Base-by-base conservation (phyloP, 1,140 invertebrate species). In the Drosophila pallidifrons region DNA sequence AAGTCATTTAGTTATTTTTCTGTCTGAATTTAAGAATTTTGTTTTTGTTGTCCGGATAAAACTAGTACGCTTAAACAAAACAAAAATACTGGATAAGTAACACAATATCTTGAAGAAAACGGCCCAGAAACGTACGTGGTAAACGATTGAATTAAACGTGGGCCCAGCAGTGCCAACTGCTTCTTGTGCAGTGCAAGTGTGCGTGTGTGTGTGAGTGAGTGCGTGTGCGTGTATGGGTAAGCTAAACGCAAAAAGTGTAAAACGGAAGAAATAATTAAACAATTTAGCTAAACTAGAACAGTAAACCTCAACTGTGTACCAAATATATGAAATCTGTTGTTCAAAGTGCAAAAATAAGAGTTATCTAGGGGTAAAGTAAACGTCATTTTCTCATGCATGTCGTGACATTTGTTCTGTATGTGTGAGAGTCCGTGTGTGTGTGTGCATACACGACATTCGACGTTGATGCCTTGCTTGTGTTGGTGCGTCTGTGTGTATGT, bases 231-330 rank as follows among this genome's bases (percentile, higher is more conserved):
- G 74, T 61, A 63, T 67, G 77, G 54, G 82, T 76, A 69, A 67
- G 60, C 82, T 69, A 67, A 71, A 81, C 78, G 82, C 82, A 85
- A 89, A 85, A 89, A 89, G 68, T 78, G 79, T 69, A 75, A 75
- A 87, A 75, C 73, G 77, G 70, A 76, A 78, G 60, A 73, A 89
- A 89, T 77, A 79, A 54, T 89, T 81, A 77, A 89, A 76, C 66
- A 74, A 68, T 71, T 72, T 41, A 70, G 67, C 69, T 70, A 75
- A 75, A 81, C 46, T 77, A 55, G 57, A 64, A 57, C 41, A 69
- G 49, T 43, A 41, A 57, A 8, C 35, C 6, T 52, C 16, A 38
- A 51, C 43, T 77, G 52, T 74, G 59, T 54, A 52, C 30, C 38
- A 46, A 43, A 51, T 45, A 51, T 38, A 20, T 15, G 15, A 52